Evolutionary conservation across 2,113 vertebrate species (phyloP).

Genomic region (Pao palembangensis): DNA sequence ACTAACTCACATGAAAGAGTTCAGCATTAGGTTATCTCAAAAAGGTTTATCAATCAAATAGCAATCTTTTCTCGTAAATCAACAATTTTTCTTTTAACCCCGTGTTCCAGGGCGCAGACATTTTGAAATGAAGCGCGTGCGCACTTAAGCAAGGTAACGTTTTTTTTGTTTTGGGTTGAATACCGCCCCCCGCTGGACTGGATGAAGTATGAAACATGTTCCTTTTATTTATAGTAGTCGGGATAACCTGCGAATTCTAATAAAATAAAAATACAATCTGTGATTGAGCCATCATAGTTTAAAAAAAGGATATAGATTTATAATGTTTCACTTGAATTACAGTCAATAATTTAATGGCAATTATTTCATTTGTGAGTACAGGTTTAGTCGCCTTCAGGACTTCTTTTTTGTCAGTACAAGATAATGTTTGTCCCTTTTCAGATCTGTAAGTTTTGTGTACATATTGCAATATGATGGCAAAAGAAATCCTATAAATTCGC

Average conservation of each 20-base stretch:
- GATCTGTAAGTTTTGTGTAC: not conserved
- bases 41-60: no score
- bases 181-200: not conserved
- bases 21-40: no score
- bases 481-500: not conserved
- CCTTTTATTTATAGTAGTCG: no score
- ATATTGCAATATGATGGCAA: not conserved
- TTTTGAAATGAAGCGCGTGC: constrained; percentile 48
- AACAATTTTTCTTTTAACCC: not conserved
- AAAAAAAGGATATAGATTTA: no score
- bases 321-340: no score
- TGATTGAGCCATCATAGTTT: no score
- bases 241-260: no score
- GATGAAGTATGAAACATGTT: not conserved
- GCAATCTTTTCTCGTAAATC: not conserved
- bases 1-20: no score
- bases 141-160: constrained; percentile 1
- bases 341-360: no score
- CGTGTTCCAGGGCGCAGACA: constrained; percentile 54
- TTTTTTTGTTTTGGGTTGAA: not conserved
- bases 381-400: no score
- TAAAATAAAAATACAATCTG: no score
- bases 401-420: not conserved
- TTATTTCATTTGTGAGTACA: no score
- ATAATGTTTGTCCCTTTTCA: not conserved